These are phyloP conservation scores for Lucilia sericata DNA, from an alignment of 1,140 invertebrate genomes.

Conservation along the genomic window DNA sequence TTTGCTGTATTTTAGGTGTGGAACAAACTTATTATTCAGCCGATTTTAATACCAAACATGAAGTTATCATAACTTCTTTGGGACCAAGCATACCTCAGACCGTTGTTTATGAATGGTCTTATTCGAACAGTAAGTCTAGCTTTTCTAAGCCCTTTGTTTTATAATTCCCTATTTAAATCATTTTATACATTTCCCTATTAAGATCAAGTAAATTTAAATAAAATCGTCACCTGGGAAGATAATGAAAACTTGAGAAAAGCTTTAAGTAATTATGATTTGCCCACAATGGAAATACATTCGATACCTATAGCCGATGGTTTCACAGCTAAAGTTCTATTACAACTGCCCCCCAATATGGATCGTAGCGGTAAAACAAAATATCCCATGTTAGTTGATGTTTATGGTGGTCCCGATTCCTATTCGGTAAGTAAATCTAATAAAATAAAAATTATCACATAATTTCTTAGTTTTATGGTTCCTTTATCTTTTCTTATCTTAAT, in stretches of 20 bases:
- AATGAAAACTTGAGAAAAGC: slow-evolving; percentile 55
- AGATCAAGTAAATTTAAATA: slow-evolving; percentile 58
- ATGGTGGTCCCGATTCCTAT: slow-evolving; percentile 91
- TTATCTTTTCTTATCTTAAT: neutral
- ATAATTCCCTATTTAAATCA: neutral
- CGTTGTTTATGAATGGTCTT: slow-evolving; percentile 57
- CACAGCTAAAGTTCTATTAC: slow-evolving; percentile 69
- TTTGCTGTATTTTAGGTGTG: slow-evolving; percentile 46
- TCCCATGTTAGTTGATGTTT: slow-evolving; percentile 89
- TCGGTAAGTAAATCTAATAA: slow-evolving; percentile 72
- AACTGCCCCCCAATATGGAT: slow-evolving; percentile 82
- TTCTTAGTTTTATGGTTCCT: neutral
- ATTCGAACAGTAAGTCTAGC: slow-evolving; percentile 52
- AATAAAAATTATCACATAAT: too few relatives aligned
- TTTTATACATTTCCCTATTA: neutral
- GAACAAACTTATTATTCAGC: slow-evolving; percentile 63
- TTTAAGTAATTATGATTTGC: slow-evolving; percentile 55
- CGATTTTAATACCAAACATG: slow-evolving; percentile 59
- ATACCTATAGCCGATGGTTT: slow-evolving; percentile 61
- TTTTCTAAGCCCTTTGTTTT: neutral
- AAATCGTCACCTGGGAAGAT: slow-evolving; percentile 61
- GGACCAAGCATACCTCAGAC: slow-evolving; percentile 62
- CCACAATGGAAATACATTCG: slow-evolving; percentile 56
- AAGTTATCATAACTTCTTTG: slow-evolving; percentile 60
- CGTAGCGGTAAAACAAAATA: slow-evolving; percentile 76